A percentile compares a stretch with the other conserved stretches of the same genome.
These are phyloP conservation scores for Chirona hameri DNA, from an alignment of 2,888 invertebrate species.

Conservation along the genomic window DNA sequence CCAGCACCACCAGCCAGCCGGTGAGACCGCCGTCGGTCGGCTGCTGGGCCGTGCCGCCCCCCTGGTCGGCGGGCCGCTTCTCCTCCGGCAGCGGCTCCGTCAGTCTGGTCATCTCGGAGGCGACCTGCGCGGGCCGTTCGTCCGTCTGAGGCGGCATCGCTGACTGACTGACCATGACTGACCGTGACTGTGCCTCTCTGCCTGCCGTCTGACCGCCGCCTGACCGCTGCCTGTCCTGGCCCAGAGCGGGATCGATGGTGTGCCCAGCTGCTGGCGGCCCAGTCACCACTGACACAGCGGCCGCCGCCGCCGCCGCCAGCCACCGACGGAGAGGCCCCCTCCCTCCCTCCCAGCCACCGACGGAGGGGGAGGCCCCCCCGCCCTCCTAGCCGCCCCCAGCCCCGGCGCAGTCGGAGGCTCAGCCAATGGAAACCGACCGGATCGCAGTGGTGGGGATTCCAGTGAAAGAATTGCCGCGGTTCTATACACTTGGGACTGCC, in stretches of 20 bases:
- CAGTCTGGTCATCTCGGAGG: background rate
- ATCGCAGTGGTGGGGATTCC: no score
- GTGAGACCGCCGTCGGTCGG: constrained; percentile 63
- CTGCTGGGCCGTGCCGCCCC: background rate
- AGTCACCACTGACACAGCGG: background rate
- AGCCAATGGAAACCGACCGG: no score
- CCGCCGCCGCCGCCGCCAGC: background rate
- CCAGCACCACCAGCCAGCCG: constrained; percentile 76
- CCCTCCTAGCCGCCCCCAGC: no score
- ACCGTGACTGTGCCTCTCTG: no score
- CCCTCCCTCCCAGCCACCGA: no score
- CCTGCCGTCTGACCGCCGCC: background rate
- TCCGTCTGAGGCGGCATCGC: background rate
- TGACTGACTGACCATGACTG: background rate
- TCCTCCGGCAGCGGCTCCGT: background rate
- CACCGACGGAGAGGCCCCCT: background rate
- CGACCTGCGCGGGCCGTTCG: background rate
- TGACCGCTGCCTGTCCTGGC: background rate
- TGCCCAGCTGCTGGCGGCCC: no score
- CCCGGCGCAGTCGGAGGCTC: no score
- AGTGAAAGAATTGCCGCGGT: no score
- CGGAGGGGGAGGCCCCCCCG: no score
- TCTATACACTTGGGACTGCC: no score
- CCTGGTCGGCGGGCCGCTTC: background rate
- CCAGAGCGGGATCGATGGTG: no score